Percentiles rank a stretch among this genome's conserved stretches.
Evolutionary conservation across 2,888 invertebrate species (phyloP).

Genomic region (Synergus gifuensis): DNA sequence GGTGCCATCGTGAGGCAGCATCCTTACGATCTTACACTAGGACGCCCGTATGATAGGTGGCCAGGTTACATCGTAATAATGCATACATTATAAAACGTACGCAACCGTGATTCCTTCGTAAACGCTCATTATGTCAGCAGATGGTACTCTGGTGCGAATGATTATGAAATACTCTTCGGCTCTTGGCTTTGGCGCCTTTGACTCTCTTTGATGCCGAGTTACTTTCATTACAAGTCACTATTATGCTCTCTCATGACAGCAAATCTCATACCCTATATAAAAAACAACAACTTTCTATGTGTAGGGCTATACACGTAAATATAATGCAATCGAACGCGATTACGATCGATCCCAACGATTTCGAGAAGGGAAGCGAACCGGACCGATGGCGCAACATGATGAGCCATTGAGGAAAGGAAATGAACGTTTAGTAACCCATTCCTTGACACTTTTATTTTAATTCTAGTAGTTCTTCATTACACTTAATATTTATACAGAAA

Average conservation of each 20-base stretch:
- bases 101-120: constrained; percentile 43
- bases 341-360: constrained; percentile 2
- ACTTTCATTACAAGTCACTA: background rate
- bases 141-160: constrained; percentile 41
- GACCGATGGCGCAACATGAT: constrained; percentile 28
- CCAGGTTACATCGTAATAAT: constrained; percentile 21
- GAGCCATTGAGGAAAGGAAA: constrained; percentile 17
- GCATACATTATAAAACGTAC: constrained; percentile 31
- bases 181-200: constrained; percentile 40
- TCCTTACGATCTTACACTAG: constrained; percentile 13
- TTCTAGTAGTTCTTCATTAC: background rate
- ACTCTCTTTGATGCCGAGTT: background rate
- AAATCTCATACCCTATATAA: background rate
- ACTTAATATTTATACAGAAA: background rate
- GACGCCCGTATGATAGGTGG: constrained; percentile 6
- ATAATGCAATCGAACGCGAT: constrained; percentile 21
- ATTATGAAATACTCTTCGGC: constrained; percentile 45
- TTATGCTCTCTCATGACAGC: background rate
- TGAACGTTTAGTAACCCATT: constrained; percentile 30
- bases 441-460: constrained; percentile 20
- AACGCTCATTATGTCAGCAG: constrained; percentile 48
- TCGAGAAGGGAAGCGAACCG: constrained; percentile 37
- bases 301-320: constrained; percentile 27
- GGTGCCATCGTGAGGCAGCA: constrained; percentile 3
- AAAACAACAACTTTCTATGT: constrained; percentile 27